Percentiles rank a stretch among this genome's conserved stretches.
Evolutionary conservation across 2,888 invertebrate genomes (phyloP).

Genomic region (Venusia cambrica): DNA sequence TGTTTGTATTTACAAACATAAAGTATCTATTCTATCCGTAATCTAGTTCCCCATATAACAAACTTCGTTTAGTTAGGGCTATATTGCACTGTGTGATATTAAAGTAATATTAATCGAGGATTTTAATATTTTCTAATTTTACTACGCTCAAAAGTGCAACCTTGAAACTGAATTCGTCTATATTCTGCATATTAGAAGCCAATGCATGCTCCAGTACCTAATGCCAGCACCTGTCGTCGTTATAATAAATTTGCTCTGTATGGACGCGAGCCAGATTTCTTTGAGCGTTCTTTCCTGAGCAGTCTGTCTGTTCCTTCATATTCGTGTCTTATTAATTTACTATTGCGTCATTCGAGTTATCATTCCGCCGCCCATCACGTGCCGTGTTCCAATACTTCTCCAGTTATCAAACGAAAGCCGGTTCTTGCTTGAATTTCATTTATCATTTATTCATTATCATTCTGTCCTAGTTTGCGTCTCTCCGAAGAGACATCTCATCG

Average conservation of each 20-base stretch:
- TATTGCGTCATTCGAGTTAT: slow-evolving; percentile 27
- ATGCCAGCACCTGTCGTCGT: slow-evolving; percentile 35
- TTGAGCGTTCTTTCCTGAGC: slow-evolving; percentile 10
- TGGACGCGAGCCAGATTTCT: slow-evolving; percentile 46
- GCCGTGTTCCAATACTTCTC: slow-evolving; percentile 20
- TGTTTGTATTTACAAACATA: no score
- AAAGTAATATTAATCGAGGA: no score
- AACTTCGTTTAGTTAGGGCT: no score
- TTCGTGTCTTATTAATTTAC: slow-evolving; percentile 6
- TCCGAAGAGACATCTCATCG: no score
- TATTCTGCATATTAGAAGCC: slow-evolving; percentile 10
- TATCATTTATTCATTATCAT: no score
- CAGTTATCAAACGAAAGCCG: slow-evolving; percentile 13
- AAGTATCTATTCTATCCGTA: no score
- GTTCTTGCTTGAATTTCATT: slow-evolving; percentile 24
- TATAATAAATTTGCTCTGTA: slow-evolving; percentile 30
- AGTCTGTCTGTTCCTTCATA: background rate
- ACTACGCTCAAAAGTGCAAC: no score
- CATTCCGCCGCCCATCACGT: slow-evolving; percentile 24
- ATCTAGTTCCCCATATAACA: no score
- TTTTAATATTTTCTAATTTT: no score
- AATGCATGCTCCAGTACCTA: slow-evolving; percentile 27
- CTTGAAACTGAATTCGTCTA: slow-evolving; percentile 17
- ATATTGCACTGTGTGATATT: no score
- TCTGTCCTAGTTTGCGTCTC: no score